A percentile compares a stretch with the other conserved stretches of the same genome.
These are phyloP conservation scores for Umimayanthus kanabou DNA, from an alignment of 92 coral and sea anemone genomes.

Conservation along the genomic window DNA sequence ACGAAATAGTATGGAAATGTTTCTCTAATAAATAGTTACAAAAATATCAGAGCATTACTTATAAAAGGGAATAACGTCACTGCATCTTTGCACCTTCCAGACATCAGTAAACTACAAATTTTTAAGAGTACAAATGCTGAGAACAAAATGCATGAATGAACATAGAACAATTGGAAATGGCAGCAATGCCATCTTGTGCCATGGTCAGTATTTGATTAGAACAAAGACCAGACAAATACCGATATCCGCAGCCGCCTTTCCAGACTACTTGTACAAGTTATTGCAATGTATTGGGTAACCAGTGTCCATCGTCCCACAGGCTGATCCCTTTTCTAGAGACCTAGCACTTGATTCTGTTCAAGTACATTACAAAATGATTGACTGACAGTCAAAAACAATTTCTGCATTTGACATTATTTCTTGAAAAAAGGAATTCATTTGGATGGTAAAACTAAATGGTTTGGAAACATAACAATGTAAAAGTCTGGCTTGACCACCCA, in stretches of 20 bases:
- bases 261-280: neutral
- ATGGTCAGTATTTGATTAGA: neutral
- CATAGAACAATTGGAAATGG: neutral
- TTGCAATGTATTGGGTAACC: slow-evolving; percentile 1
- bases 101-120: neutral
- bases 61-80: neutral
- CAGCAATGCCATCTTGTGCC: neutral
- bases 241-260: neutral
- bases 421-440: neutral
- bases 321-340: neutral
- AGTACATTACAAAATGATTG: neutral
- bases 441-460: neutral
- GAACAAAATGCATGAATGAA: neutral
- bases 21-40: slow-evolving; percentile 3
- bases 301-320: no score
- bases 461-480: neutral
- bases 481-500: neutral
- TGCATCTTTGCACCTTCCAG: neutral
- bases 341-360: neutral
- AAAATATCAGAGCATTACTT: neutral
- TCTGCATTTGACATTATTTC: neutral
- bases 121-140: slow-evolving; percentile 12
- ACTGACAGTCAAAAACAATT: slow-evolving; percentile 1
- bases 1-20: neutral
- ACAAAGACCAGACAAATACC: neutral